Base-by-base conservation (phyloP, 2,888 invertebrate genomes). In the Rhamphomyia laevipes region DNA sequence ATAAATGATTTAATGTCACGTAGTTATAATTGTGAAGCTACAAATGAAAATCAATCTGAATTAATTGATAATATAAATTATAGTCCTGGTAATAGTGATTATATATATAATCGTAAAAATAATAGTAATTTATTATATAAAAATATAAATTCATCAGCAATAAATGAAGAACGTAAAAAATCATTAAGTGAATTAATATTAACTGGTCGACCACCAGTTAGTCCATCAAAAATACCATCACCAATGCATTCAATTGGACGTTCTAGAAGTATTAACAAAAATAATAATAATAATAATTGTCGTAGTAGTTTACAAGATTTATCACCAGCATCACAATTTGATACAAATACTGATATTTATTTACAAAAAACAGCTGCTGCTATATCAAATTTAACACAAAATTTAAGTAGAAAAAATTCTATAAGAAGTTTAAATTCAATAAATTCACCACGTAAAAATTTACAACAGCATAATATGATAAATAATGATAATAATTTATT, bases 201-300 rank as follows among this genome's bases (percentile, higher is more conserved):
- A 35, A 13, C 2, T 13, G 35, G 35, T n/a, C 60, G 59, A 5
- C 70, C 70, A 13, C 70, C 71, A 2, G 64, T 68, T 49, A 77
- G 79, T 38, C 77, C 82, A 15, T 78, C 82, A 3, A 86, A 86
- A 68, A 86, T 87, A 63, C 87, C 87, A 4, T 86, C 86, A 47
- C 87, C 87, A 5, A 77, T 86, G 54, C 82, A 83, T 58, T 77
- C 80, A 1, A 63, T 81, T 15, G 72, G 79, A 30, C 73, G 78
- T 47, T 61, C 65, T 47, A 64, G 71, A 47, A 61, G 72, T 67
- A 65, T 65, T 51, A 58, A 68, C 68, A 58, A 71, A 60, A 61
- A 76, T 67, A 55, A 48, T 47, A 10, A 9, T 27, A 27, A 60
- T 66, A 37, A 61, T 61, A 51, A 73, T 70, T 55, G 47, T 47